These are phyloP conservation scores for Macrostomum lignano DNA, from an alignment of 1,140 invertebrate genomes.

Conservation along the genomic window DNA sequence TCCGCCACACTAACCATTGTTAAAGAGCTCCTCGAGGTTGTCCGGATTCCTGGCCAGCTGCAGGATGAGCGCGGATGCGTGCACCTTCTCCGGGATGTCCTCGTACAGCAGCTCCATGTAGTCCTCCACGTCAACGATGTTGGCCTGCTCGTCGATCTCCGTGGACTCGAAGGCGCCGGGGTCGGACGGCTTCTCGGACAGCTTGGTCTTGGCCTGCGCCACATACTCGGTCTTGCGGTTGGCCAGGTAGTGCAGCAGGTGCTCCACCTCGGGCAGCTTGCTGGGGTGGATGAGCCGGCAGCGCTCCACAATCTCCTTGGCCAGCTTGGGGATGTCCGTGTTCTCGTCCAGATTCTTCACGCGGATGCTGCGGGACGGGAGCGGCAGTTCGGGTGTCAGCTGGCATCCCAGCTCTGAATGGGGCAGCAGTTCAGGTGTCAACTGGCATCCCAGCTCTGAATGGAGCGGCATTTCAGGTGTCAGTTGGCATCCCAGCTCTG, in stretches of 20 bases:
- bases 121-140: conserved; percentile 43
- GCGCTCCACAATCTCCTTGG: conserved; percentile 56
- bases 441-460: no score
- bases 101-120: conserved; percentile 90
- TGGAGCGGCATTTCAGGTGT: no score
- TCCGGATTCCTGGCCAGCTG: conserved; percentile 64
- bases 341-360: conserved; percentile 48
- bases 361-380: no score
- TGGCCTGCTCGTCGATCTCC: conserved; percentile 35
- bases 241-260: conserved; percentile 63
- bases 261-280: conserved; percentile 54
- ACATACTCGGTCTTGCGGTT: conserved; percentile 36
- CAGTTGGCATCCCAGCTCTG: no score
- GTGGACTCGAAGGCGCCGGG: conserved; percentile 13
- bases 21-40: conserved; percentile 64
- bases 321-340: conserved; percentile 46
- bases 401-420: no score
- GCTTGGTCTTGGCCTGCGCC: not conserved
- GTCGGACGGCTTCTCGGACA: not conserved
- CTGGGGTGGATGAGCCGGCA: conserved; percentile 59
- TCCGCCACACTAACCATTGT: conserved; percentile 49
- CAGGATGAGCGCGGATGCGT: conserved; percentile 61
- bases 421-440: no score
- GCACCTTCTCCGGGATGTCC: conserved; percentile 58
- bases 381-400: no score